Evolutionary conservation across 2,797 vertebrate genomes (phyloP).

Genomic region (Scleropages formosus): DNA sequence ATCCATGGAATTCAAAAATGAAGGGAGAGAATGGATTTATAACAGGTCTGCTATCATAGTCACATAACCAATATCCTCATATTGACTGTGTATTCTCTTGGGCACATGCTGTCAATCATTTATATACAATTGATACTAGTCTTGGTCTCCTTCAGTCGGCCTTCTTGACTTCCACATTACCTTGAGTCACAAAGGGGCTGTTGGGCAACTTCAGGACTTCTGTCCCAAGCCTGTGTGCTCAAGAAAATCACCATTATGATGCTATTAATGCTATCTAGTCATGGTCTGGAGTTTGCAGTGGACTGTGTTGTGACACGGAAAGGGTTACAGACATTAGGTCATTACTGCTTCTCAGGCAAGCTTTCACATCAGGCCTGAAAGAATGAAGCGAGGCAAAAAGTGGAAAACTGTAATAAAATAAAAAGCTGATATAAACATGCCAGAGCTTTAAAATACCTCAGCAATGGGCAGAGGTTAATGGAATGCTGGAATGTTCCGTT

Average conservation of each 20-base stretch:
- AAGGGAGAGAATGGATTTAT: no score
- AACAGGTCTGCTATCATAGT: no score
- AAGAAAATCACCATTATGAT: no score
- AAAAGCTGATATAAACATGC: background rate
- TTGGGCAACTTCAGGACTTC: background rate
- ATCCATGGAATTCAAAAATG: no score
- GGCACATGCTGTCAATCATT: no score
- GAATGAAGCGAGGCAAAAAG: background rate
- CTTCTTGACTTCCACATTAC: background rate
- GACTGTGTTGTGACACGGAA: no score
- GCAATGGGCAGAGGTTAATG: conserved; percentile 6
- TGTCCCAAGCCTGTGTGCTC: background rate
- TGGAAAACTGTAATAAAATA: background rate
- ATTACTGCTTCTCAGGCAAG: background rate
- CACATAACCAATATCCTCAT: no score
- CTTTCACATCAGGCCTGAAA: background rate
- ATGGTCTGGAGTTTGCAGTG: no score
- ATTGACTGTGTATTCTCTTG: no score
- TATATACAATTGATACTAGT: no score
- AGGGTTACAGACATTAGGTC: no score
- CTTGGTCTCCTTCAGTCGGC: background rate
- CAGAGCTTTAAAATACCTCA: background rate
- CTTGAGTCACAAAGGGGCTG: background rate
- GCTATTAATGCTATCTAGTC: no score
- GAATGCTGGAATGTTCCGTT: conserved; percentile 12